phyloP scores from a whole-genome alignment of 2,113 vertebrate genomes.

The rabbit (Oryctolagus cuniculus) region mOryCun1.1 NC_091439.1:21259501-21260000 shows the following conservation, averaged over 20 bases:
- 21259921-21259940: background rate
- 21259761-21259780: conserved; percentile 79
- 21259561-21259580: background rate
- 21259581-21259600: background rate
- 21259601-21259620: background rate
- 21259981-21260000: background rate
- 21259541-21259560: background rate
- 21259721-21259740: conserved; percentile 83
- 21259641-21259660: conserved; percentile 78
- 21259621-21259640: conserved; percentile 29
- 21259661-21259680: conserved; percentile 71
- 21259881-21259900: conserved; percentile 29
- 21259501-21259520: background rate
- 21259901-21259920: background rate
- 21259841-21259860: background rate
- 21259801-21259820: conserved; percentile 68
- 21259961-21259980: conserved; percentile 15
- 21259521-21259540: background rate
- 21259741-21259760: conserved; percentile 78
- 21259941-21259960: conserved; percentile 10
- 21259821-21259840: background rate
- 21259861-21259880: background rate
- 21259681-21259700: conserved; percentile 81
- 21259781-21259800: conserved; percentile 76
- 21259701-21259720: conserved; percentile 78